These are phyloP conservation scores for Gambelia wislizenii DNA, from an alignment of 2,797 vertebrate genomes.

Conservation along the genomic window DNA sequence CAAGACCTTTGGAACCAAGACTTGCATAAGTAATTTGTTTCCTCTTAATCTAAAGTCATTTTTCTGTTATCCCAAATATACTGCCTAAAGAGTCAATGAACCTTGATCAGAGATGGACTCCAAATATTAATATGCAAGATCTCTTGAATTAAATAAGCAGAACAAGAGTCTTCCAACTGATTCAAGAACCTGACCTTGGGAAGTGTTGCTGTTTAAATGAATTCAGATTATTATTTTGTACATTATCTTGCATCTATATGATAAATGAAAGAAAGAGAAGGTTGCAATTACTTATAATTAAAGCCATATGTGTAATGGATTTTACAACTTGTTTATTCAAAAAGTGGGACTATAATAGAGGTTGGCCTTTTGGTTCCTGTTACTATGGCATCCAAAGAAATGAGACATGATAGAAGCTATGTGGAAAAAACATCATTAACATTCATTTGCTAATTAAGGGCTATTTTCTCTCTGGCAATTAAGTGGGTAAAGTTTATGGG, in stretches of 20 bases:
- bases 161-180: neutral
- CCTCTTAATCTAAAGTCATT: neutral
- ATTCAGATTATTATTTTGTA: neutral
- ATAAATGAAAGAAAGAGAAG: neutral
- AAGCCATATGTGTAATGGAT: neutral
- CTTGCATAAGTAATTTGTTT: neutral
- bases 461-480: conserved; percentile 25
- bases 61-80: neutral
- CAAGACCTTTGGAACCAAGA: neutral
- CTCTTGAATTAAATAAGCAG: neutral
- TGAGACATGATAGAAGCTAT: conserved; percentile 17
- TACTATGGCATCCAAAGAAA: conserved; percentile 41
- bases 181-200: neutral
- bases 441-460: neutral
- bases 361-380: conserved; percentile 45
- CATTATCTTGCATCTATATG: neutral
- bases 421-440: conserved; percentile 29
- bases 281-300: neutral
- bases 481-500: neutral
- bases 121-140: neutral
- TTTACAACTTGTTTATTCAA: conserved; percentile 20
- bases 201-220: neutral
- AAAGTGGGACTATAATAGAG: neutral
- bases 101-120: neutral
- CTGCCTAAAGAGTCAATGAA: neutral